Conservation (phyloP, 1,140 invertebrate species). For the Chironomus striatipennis region DNA sequence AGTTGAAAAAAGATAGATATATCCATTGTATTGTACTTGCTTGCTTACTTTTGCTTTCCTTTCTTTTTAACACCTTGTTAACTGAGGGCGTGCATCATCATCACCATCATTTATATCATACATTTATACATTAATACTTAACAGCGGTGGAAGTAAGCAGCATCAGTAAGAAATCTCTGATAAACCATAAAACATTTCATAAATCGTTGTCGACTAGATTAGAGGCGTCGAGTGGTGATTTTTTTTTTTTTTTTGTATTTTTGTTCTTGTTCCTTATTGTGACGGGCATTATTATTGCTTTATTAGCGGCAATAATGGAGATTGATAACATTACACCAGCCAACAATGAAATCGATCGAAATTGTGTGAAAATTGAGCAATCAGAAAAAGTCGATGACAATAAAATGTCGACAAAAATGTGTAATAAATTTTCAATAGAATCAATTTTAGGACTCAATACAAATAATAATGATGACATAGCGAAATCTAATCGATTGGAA, state of each 20-base stretch:
- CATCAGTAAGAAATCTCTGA: not conserved
- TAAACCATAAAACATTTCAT: slow-evolving; percentile 2
- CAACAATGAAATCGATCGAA: not conserved
- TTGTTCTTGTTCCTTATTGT: not conserved
- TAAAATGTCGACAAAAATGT: not conserved
- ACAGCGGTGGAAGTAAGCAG: not conserved
- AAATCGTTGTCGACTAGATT: slow-evolving; percentile 7
- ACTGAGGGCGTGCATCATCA: slow-evolving; percentile 10
- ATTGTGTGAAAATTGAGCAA: slow-evolving; percentile 6
- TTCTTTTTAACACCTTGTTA: slow-evolving; percentile 13
- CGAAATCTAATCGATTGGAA: not conserved
- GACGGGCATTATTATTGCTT: not conserved
- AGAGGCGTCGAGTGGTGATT: not conserved
- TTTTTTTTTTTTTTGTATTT: too few species aligned
- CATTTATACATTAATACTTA: not conserved
- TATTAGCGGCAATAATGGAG: not conserved
- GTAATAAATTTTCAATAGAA: slow-evolving; percentile 16
- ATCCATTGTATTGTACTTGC: not conserved
- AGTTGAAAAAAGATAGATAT: slow-evolving; percentile 10
- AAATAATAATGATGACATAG: not conserved
- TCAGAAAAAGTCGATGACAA: not conserved
- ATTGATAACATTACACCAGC: not conserved
- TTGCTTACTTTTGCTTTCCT: not conserved
- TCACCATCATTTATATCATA: slow-evolving; percentile 7
- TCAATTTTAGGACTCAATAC: not conserved